Evolutionary conservation across 2,888 invertebrate species (phyloP).

Genomic region (Copidosoma aretas): DNA sequence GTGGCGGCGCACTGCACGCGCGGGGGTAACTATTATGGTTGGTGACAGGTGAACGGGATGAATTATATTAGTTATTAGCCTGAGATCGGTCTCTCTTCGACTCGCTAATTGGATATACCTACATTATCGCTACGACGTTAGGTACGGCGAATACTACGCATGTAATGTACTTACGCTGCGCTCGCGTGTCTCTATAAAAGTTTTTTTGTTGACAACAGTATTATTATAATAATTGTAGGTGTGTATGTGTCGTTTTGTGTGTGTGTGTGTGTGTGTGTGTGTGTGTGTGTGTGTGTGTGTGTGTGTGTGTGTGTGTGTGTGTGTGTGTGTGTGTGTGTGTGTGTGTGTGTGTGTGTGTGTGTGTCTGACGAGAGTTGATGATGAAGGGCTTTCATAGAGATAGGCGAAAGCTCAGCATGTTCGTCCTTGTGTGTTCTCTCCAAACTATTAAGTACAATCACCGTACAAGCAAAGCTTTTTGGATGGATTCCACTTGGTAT

Average conservation of each 20-base stretch:
- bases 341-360: not conserved
- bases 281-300: not conserved
- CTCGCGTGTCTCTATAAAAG: constrained; percentile 38
- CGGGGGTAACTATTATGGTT: not conserved
- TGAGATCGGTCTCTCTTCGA: constrained; percentile 31
- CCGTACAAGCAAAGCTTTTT: constrained; percentile 60
- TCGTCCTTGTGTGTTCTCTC: not conserved
- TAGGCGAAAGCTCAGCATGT: not conserved
- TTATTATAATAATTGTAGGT: too few relatives aligned
- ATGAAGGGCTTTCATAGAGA: not conserved
- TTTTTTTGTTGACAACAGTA: not conserved
- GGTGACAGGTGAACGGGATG: not conserved
- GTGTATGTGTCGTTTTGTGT: too few relatives aligned
- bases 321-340: not conserved
- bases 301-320: not conserved
- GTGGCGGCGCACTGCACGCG: not conserved
- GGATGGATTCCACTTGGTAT: constrained; percentile 59
- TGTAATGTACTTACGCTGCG: constrained; percentile 39
- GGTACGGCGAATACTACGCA: constrained; percentile 47
- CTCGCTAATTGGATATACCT: constrained; percentile 45
- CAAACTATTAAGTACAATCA: constrained; percentile 58
- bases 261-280: not conserved
- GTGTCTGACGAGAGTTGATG: not conserved
- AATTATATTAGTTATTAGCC: constrained; percentile 13
- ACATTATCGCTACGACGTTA: constrained; percentile 48